Percentiles rank a stretch among this genome's conserved stretches.
Evolutionary conservation across 2,113 vertebrate species (phyloP).

Genomic region (Petrocephalus microphthalmus): DNA sequence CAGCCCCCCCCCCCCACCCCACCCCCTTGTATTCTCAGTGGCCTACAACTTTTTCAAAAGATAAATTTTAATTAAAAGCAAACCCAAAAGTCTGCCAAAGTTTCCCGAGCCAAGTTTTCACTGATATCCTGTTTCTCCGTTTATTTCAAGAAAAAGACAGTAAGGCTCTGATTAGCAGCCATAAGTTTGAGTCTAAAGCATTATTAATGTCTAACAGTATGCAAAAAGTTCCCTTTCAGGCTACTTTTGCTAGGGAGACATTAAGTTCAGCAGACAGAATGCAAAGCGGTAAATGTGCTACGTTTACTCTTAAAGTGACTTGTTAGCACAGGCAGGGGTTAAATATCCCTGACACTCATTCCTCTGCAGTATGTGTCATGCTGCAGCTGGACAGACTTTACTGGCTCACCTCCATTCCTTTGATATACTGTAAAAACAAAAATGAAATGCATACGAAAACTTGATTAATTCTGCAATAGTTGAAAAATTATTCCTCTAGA

Average conservation of each 20-base stretch:
- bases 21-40: background rate
- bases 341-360: background rate
- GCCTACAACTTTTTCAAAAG: background rate
- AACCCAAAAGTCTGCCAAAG: background rate
- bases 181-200: background rate
- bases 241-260: background rate
- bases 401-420: background rate
- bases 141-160: background rate
- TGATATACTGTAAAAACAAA: background rate
- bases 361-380: background rate
- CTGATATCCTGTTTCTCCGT: slow-evolving; percentile 1
- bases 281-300: background rate
- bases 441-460: background rate
- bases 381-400: background rate
- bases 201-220: background rate
- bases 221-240: background rate
- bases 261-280: background rate
- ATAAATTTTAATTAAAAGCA: slow-evolving; percentile 4
- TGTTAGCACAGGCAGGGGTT: background rate
- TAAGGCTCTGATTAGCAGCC: background rate
- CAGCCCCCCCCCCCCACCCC: background rate
- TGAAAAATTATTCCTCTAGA: background rate
- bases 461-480: background rate
- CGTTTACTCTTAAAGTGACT: background rate
- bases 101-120: background rate